These are phyloP conservation scores for Scaptodrosophila latifasciaeformis DNA, from an alignment of 2,888 invertebrate genomes.

Conservation along the genomic window DNA sequence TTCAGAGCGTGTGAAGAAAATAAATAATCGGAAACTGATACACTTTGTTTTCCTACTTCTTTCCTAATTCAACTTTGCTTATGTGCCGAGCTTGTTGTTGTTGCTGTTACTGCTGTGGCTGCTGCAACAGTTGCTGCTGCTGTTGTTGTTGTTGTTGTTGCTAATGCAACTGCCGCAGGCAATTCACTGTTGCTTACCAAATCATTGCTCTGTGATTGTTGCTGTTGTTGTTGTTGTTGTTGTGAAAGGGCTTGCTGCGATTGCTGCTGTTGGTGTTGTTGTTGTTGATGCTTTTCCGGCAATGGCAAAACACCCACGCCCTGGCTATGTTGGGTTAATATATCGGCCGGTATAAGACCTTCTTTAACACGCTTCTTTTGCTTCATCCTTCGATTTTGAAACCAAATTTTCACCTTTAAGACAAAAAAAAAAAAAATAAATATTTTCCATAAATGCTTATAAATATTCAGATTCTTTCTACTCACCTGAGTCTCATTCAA, in stretches of 20 bases:
- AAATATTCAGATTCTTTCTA: conserved; percentile 4
- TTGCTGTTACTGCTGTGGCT: background rate
- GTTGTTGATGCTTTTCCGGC: conserved; percentile 39
- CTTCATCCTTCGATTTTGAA: conserved; percentile 98
- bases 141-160: conserved; percentile 18
- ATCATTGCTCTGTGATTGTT: conserved; percentile 34
- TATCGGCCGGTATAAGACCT: conserved; percentile 83
- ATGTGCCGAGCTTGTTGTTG: conserved; percentile 13
- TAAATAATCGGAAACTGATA: no score
- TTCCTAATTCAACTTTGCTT: conserved; percentile 53
- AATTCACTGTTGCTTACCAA: conserved; percentile 46
- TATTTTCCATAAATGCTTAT: no score
- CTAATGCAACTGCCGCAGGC: conserved; percentile 11
- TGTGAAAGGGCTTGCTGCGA: conserved; percentile 30
- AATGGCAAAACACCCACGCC: conserved; percentile 19
- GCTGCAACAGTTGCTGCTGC: conserved; percentile 21
- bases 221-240: conserved; percentile 37
- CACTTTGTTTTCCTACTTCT: background rate
- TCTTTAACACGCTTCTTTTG: conserved; percentile 98
- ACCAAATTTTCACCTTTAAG: conserved; percentile 92
- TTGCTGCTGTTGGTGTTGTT: conserved; percentile 35
- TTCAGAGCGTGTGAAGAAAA: no score
- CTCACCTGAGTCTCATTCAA: conserved; percentile 94
- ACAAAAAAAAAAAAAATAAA: background rate
- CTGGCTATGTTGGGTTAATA: conserved; percentile 65